Evolutionary conservation across 2,888 invertebrate genomes (phyloP), one percentile per base, ranked within the genome.

Genomic region (Drosophila austrosaltans): DNA sequence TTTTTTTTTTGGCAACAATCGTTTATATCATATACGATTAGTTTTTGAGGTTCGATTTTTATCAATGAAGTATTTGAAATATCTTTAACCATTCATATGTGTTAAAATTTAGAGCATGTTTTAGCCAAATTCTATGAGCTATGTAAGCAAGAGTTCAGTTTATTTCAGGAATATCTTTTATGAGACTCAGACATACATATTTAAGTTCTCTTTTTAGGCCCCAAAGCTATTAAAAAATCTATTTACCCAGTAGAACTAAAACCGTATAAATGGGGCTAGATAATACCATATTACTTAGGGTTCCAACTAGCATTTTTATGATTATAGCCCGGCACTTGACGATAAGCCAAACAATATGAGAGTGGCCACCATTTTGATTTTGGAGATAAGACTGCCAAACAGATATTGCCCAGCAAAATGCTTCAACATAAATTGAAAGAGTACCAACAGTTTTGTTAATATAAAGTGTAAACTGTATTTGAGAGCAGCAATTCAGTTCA

Each of bases 271-370:
- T 22, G 22, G 8, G 16, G 2, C 58, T 30, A 42, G 73, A 72
- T 72, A 72, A 57, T 32, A 7, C 39, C 62, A 30, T 63, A 64
- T 62, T 42, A 63, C 57, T 57, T 39, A 25, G 25, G 25, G 48
- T 48, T 25, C 22, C 57, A 77, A 53, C 57, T 65, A 44, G 59
- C 61, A 72, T 53, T 28, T 76, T 56, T 68, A 63, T 66, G 60
- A 67, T 68, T 63, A 36, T 44, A 66, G 54, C 42, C 40, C 39
- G 39, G 60, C 20, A 71, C 59, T 59, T 28, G 22, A 25, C 69
- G 82, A 82, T 82, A 82, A 82, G 76, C 62, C 48, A 32, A 54
- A 39, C 28, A 28, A 3, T 16, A 16, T 16, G 16, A 22, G 22
- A 20, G 20, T 16, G 32, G 20, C 36, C 57, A 57, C 57, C 57